Base-by-base conservation (phyloP, 2,888 invertebrate species). In the Zhuqinia jingwanae region DNA sequence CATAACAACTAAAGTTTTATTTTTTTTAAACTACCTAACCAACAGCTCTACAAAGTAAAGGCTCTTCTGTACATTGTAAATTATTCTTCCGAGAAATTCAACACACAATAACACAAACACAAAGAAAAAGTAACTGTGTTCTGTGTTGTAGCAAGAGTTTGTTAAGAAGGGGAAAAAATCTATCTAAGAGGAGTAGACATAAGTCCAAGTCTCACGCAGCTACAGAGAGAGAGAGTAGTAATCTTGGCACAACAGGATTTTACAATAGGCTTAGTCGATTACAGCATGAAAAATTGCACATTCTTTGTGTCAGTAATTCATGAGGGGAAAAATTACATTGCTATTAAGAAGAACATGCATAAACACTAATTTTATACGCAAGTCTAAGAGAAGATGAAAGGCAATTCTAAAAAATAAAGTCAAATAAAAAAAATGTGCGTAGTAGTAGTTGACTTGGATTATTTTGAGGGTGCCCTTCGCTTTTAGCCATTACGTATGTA, bases 281-380 rank as follows among this genome's bases (percentile, higher is more conserved):
- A 85, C 78, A 85, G 27, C 20, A 78, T 85, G 68, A 85, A 85
- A 78, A 85, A 85, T 78, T 78, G 73, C 85, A 85, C 78, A 85
- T 78, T 85, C 58, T 53, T 42, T 36, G 58, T 79, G 85, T 78
- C 78, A 75, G 80, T 30, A 80, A 80, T 85, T 78, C 85, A 63
- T 79, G 73, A 78, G 60, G 47, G 63, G 47, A 50, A 75, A 58
- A 60, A 75, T 85, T 73, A 73, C 60, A 83, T 47, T 83, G 83
- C 83, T 76, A 76, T 76, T 76, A 53, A 56, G 60, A 25, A 0
- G 50, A 73, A 73, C 50, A 73, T 20, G 45, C 68, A 47, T 77
- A 3, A 30, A 60, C 68, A 13, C 65, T 65, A 27, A 60, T 27
- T 60, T 27, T 58, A 60, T 27, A 60, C 58, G 36, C 50, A 70